Evolutionary conservation across 2,797 vertebrate genomes (phyloP), one percentile per base, ranked within the genome.

Genomic region (Gouania willdenowi): DNA sequence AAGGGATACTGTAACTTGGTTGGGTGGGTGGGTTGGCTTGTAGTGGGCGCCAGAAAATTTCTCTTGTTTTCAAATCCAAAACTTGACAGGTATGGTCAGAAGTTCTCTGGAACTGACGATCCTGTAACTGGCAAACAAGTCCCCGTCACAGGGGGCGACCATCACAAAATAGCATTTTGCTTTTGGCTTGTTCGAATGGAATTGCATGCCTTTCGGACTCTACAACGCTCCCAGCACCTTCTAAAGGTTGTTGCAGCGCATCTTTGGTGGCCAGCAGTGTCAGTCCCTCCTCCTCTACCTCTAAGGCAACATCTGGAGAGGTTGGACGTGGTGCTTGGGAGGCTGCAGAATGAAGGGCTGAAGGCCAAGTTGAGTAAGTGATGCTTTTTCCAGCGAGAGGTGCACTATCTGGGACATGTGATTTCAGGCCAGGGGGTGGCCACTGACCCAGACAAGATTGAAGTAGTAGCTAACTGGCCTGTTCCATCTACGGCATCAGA

Each of bases 151-250:
- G 59, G 67, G 12, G 2, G 1, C 1, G 59, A 60, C 2, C 3
- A 1, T 0, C 2, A 28, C 0, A 58, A 54, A 2, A 59, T 41
- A 0, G 37, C 38, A 0, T 66, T 70, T 4, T 66, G 52, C 41
- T 0, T 57, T 67, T 48, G 0, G 10, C 10, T 10, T 10, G 10
- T 64, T 53, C 22, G 42, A 49, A 4, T 54, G 27, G 5, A 54
- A 45, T 10, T 10, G 10, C n/a, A 43, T 60, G 53, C 22, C 49
- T 0, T 56, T 51, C 32, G 39, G n/a, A n/a, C n/a, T n/a, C n/a
- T n/a, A n/a, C 7, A 67, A 67, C 53, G 10, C 10, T 10, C 10
- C 10, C 10, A 10, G 10, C 10, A 10, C 10, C 10, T 10, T 10
- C 10, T 10, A 66, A 2, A 2, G 19, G 0, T 2, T 55, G 1